Conservation (phyloP, 2,113 vertebrate species). For the Gracilinanus agilis region DNA sequence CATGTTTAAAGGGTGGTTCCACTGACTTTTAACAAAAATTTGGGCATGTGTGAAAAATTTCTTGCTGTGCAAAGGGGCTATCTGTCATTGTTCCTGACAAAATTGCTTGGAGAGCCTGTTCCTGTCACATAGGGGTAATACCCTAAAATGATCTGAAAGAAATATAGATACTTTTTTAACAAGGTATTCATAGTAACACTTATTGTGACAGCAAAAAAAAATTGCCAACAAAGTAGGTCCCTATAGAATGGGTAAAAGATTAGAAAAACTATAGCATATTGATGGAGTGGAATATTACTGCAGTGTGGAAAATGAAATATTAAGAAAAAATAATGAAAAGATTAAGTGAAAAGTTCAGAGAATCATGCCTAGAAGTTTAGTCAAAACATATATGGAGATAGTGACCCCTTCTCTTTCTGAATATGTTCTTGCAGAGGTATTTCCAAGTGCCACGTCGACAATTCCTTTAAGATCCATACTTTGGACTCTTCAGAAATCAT, state of each 20-base stretch:
- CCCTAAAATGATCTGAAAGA: background rate
- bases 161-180: background rate
- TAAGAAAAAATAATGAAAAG: background rate
- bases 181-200: background rate
- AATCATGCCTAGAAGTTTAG: background rate
- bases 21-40: background rate
- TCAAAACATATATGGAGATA: background rate
- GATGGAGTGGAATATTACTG: background rate
- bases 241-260: background rate
- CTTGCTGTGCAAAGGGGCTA: background rate
- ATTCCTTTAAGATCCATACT: background rate
- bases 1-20: background rate
- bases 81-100: background rate
- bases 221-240: background rate
- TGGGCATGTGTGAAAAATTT: background rate
- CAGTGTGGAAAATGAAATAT: background rate
- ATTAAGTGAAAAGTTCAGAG: background rate
- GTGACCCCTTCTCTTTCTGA: background rate
- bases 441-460: background rate
- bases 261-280: background rate
- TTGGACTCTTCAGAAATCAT: background rate
- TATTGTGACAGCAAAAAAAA: background rate
- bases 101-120: background rate
- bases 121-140: background rate
- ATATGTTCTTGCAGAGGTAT: background rate